Base-by-base conservation (phyloP, 2,113 vertebrate species). In the Canis aureus region DNA sequence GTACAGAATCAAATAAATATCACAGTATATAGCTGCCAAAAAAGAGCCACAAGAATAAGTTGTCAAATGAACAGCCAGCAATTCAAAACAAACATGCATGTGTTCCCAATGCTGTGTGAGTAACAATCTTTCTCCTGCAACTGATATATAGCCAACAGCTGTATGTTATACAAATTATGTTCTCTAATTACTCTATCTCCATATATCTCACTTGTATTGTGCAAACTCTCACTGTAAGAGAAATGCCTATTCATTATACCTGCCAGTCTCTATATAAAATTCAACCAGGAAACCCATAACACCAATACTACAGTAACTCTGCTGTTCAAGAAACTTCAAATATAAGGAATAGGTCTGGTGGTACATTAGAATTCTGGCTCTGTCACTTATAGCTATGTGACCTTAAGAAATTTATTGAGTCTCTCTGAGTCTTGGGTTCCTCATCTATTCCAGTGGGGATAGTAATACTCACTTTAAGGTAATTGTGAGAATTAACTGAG, bases 121-220 rank as follows among this genome's bases (percentile, higher is more conserved):
- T 43, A 95, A 89, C 89, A 83, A 89, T 29, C 67, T 88, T 74
- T 80, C 94, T 93, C 49, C 38, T 93, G 59, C 59, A 97, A 76
- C 71, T 85, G 74, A 88, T 79, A 64, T 87, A 60, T 87, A 67
- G 15, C 62, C 89, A 96, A 94, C 69, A 98, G 85, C 89, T 95
- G 57, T 35, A 57, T 91, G 64, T 32, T 84, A 80, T 92, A 92
- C 90, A 96, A 93, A 92, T 95, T 32, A 84, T 66, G 69, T 89
- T 83, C 82, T 97, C 90, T 94, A 94, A 94, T 95, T 91, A 95
- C 71, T 85, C 85, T 35, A 35, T 74, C 59, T 89, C 90, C 60
- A 82, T 88, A 81, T 66, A 96, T 91, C 57, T 87, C 71, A 51
- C 43, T 74, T 93, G 53, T 73, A 71, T 19, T 96, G 88, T 96